These are phyloP conservation scores for Macquaria australasica DNA, from an alignment of 2,113 vertebrate species.

Conservation along the genomic window DNA sequence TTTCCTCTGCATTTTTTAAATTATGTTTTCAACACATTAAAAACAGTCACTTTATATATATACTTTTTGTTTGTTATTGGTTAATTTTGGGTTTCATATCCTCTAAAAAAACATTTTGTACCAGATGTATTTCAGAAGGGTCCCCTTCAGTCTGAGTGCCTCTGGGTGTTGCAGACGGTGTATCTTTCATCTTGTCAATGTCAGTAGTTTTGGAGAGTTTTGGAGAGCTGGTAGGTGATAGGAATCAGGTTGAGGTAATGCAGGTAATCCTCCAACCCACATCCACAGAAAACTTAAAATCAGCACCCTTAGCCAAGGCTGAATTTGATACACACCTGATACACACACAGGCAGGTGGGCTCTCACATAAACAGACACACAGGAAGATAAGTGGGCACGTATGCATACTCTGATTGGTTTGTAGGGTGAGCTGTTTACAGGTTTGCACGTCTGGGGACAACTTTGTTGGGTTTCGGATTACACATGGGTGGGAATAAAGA, in stretches of 20 bases:
- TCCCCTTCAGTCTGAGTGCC: background rate
- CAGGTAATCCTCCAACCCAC: slow-evolving; percentile 69
- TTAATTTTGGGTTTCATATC: background rate
- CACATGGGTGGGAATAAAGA: background rate
- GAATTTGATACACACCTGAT: slow-evolving; percentile 53
- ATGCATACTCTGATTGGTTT: background rate
- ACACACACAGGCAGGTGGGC: slow-evolving; percentile 5
- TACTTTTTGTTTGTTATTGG: background rate
- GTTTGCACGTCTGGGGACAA: background rate
- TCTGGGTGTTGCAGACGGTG: background rate
- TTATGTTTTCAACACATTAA: background rate
- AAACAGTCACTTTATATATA: background rate
- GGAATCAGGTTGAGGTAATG: slow-evolving; percentile 63
- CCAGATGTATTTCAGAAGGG: background rate
- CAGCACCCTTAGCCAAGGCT: slow-evolving; percentile 15
- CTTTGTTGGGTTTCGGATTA: background rate
- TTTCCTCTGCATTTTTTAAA: background rate
- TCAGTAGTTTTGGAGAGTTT: slow-evolving; percentile 28
- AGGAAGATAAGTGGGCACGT: background rate
- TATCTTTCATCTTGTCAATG: slow-evolving; percentile 46
- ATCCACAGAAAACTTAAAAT: slow-evolving; percentile 23
- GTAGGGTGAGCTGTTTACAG: background rate
- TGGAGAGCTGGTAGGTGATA: slow-evolving; percentile 55
- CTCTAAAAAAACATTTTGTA: background rate
- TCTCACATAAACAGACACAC: slow-evolving; percentile 29